A percentile compares a stretch with the other conserved stretches of the same genome.
These are phyloP conservation scores for Uria aalge DNA, from an alignment of 2,113 vertebrate genomes.

Conservation along the genomic window DNA sequence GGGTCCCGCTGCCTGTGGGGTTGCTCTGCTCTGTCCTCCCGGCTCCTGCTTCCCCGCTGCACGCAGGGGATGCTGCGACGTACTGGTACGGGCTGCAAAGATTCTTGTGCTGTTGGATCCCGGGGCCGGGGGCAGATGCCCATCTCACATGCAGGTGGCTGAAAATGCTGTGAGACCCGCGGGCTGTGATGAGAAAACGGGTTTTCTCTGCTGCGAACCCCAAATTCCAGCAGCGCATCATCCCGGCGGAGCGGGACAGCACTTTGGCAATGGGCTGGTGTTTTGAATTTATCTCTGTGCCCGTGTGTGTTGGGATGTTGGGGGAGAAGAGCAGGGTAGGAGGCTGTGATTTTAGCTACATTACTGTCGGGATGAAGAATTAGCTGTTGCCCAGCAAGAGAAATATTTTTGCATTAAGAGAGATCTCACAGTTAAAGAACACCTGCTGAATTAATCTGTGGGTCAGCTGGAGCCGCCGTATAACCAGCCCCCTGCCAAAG, in stretches of 20 bases:
- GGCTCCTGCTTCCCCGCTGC: neutral
- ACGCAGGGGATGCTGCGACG: too few relatives aligned
- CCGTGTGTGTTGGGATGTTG: neutral
- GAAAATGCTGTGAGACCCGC: neutral
- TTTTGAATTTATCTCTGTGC: neutral
- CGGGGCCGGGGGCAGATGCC: neutral
- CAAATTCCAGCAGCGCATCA: neutral
- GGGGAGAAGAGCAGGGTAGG: neutral
- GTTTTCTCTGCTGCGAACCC: neutral
- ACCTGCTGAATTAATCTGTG: constrained; percentile 37
- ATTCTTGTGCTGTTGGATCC: neutral
- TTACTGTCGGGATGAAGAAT: constrained; percentile 38
- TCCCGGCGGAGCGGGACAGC: neutral
- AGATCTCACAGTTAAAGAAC: constrained; percentile 35
- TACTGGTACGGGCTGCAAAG: neutral
- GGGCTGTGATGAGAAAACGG: neutral
- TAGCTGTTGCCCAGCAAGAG: neutral
- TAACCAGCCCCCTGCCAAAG: neutral
- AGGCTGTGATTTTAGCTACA: neutral
- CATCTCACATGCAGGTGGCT: neutral
- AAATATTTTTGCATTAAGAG: constrained; percentile 39
- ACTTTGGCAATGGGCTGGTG: neutral
- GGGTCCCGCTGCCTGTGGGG: neutral
- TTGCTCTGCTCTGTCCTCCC: neutral
- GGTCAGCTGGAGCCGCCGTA: constrained; percentile 14